These are phyloP conservation scores for Ceuthmochares aereus DNA, from an alignment of 2,113 vertebrate species.

Conservation along the genomic window DNA sequence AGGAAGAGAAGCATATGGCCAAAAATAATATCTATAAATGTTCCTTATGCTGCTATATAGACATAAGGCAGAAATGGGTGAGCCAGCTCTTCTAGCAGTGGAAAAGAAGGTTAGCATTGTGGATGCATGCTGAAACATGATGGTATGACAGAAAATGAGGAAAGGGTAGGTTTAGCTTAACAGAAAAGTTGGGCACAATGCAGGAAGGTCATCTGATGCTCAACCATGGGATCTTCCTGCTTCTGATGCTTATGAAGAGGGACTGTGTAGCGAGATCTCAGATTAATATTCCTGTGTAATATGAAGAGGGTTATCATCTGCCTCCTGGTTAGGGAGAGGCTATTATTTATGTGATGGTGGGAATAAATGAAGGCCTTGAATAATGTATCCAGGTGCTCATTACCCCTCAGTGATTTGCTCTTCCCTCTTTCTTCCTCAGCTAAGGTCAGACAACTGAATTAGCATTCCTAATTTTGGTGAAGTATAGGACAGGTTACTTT, in stretches of 20 bases:
- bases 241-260: not conserved
- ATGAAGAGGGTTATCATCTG: not conserved
- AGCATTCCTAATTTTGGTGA: not conserved
- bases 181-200: not conserved
- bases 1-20: conserved; percentile 61
- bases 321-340: not conserved
- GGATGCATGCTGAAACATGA: not conserved
- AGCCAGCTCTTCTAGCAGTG: not conserved
- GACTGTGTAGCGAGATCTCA: not conserved
- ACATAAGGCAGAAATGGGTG: not conserved
- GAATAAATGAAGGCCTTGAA: not conserved
- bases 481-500: not conserved
- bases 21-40: conserved; percentile 33
- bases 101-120: not conserved
- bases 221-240: not conserved
- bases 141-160: not conserved
- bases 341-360: not conserved
- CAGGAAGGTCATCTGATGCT: not conserved
- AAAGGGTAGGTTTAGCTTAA: not conserved
- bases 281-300: not conserved
- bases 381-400: not conserved
- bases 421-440: not conserved
- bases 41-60: not conserved
- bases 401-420: not conserved
- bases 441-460: not conserved